Conservation (phyloP, 53 echinoderm and acorn worm species). For the Zoroaster sp. region DNA sequence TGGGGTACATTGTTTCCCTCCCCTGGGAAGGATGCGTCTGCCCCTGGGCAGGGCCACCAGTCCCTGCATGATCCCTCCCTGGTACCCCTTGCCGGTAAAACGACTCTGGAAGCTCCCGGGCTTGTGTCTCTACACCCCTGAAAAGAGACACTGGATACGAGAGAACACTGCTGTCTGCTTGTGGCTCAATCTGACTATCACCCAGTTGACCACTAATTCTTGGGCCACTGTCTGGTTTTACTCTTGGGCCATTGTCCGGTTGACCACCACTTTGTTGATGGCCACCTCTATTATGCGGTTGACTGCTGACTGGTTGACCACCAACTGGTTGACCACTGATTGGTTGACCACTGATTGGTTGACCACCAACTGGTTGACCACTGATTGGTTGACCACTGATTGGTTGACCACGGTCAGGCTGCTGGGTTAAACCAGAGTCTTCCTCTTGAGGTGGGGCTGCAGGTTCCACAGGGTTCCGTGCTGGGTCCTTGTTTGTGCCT, state of each 20-base stretch:
- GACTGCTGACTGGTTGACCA: background rate
- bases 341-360: background rate
- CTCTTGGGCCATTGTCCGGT: background rate
- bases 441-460: background rate
- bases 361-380: background rate
- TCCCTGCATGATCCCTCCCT: background rate
- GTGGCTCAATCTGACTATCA: background rate
- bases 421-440: background rate
- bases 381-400: background rate
- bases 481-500: background rate
- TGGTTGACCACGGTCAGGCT: background rate
- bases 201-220: no score
- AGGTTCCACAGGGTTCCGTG: background rate
- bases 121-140: conserved; percentile 12
- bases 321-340: background rate
- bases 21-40: background rate
- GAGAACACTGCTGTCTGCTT: background rate
- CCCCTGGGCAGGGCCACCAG: background rate
- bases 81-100: background rate
- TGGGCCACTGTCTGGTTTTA: background rate
- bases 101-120: conserved; percentile 13
- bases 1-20: conserved; percentile 1
- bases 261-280: background rate
- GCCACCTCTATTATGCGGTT: background rate
- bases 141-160: background rate